Base-by-base conservation (phyloP, 2,797 vertebrate species). In the Neosilurus mollespiculum region DNA sequence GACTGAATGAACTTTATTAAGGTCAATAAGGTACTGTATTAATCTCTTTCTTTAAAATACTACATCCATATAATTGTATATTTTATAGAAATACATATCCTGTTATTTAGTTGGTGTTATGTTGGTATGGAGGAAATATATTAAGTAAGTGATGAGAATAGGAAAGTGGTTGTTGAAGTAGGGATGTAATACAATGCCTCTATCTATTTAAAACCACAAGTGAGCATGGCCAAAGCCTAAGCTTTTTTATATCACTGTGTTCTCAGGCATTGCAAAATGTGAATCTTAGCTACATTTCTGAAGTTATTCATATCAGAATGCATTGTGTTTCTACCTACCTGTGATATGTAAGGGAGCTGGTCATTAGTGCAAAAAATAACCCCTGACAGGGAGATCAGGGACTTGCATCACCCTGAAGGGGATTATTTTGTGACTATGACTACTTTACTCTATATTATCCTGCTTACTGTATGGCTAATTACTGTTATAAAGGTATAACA, bases 21-120 rank as follows among this genome's bases (percentile, higher is more conserved):
- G 62, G 15, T 59, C 83, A 24, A 78, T 72, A 15, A 26, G 67
- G 72, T 71, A 84, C 37, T 84, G 49, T 26, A 53, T 65, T 51
- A 65, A 65, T 65, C 43, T 66, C 61, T 20, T 4, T 65, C 15
- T 26, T 14, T 65, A 64, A 64, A 62, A 79, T 64, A 34, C 26
- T 10, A 18, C 24, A 56, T 80, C 49, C 59, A 18, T 51, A 37
- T 73, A 80, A 80, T 78, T 62, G 56, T 61, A n/a, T 37, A 43
- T 62, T 62, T 4, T 9, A 58, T 2, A 62, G 14, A 62, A 62
- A 61, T 49, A 51, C 12, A 49, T 18, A 30, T 65, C 43, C 16
- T 20, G 43, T 26, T 8, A 65, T 79, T 53, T 65, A 79, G 16
- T 53, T 18, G n/a, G 61, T 65, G 20, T 79, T 30, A 30, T 14